Evolutionary conservation across 2,888 invertebrate genomes (phyloP).

Genomic region (Lacanobia wlatinum): DNA sequence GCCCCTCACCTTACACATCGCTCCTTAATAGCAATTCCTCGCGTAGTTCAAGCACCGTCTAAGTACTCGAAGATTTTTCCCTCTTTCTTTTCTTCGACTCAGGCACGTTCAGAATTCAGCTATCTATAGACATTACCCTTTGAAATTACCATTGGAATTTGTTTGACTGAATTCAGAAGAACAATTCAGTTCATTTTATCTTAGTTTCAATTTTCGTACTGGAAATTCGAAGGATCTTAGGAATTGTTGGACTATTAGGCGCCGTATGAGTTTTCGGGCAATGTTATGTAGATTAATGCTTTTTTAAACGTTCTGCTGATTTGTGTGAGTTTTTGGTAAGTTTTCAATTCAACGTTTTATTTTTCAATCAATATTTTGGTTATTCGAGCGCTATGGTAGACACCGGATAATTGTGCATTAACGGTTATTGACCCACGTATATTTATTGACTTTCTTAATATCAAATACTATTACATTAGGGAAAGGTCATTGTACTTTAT

Average conservation of each 20-base stretch:
- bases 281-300: constrained; percentile 6
- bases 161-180: constrained; percentile 57
- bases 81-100: constrained; percentile 36
- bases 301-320: background rate
- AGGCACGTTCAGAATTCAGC: constrained; percentile 59
- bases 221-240: constrained; percentile 18
- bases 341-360: background rate
- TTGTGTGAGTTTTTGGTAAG: background rate
- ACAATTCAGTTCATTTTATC: constrained; percentile 48
- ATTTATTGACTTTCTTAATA: too few relatives aligned
- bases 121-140: constrained; percentile 64
- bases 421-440: too few relatives aligned
- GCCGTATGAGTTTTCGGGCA: constrained; percentile 15
- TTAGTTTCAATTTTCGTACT: constrained; percentile 56
- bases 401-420: too few relatives aligned
- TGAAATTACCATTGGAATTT: constrained; percentile 67
- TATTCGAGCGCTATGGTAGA: too few relatives aligned
- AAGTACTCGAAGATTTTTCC: constrained; percentile 58
- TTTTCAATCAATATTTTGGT: background rate
- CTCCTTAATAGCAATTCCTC: constrained; percentile 67
- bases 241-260: constrained; percentile 22
- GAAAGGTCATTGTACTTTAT: too few relatives aligned
- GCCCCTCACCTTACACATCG: constrained; percentile 54
- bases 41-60: constrained; percentile 60
- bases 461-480: too few relatives aligned